Evolutionary conservation across 2,113 vertebrate genomes (phyloP), one percentile per base, ranked within the genome.

Genomic region (Urocolius indicus): DNA sequence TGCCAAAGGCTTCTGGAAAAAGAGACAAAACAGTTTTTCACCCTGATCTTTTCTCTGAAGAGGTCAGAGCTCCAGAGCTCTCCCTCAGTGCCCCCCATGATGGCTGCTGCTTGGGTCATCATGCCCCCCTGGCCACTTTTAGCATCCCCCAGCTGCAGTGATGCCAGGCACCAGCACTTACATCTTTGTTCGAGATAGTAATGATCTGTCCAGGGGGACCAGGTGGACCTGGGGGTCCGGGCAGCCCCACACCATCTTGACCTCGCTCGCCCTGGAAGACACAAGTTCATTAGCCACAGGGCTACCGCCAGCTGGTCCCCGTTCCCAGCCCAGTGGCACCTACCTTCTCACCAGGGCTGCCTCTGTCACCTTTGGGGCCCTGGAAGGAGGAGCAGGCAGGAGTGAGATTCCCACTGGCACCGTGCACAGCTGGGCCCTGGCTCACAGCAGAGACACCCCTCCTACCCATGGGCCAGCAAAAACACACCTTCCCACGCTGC

Each of bases 341-440:
- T 52, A 99, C 99, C 97, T 96, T 98, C 36, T 99, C 98, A 17
- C 99, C 99, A 1, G 63, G 93, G 65, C 96, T 97, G 24, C 99
- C 99, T 48, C 52, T 95, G 9, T 98, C 98, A 34, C 99, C 99
- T 86, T 98, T 99, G 23, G 96, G 96, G 67, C 99, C 99, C 99
- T 99, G 88, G 55, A 95, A 97, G 49, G 57, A 97, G 68, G 29
- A 84, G 43, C 23, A 79, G 27, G n/a, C 21, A 34, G 58, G 43
- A 16, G 41, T 73, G 75, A 94, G 59, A 45, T 58, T 87, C 79
- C 36, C 8, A 0, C 48, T 24, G 22, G 54, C 27, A 69, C 5
- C 29, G 24, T 4, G 2, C 1, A 5, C 27, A 22, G 71, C 43
- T 0, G 0, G 69, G 73, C 26, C n/a, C 29, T 38, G 34, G 22